Conservation (phyloP, 2,888 invertebrate genomes). For the Plagodis dolabraria region DNA sequence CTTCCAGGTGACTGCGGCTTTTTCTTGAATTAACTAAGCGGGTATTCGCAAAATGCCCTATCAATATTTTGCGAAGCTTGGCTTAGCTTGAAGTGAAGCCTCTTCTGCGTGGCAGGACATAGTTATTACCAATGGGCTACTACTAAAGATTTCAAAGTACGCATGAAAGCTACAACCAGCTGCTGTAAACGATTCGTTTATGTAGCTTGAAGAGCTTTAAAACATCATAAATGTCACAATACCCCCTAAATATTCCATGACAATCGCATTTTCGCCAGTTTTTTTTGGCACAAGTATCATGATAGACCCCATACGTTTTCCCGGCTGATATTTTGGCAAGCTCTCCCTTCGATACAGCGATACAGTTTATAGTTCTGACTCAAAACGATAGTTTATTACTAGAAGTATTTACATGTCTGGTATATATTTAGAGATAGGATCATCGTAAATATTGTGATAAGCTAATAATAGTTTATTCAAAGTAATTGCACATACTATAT, state of each 20-base stretch:
- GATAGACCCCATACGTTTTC: slow-evolving; percentile 27
- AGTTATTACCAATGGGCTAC: no score
- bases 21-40: no score
- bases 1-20: no score
- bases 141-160: no score
- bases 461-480: no score
- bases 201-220: not conserved
- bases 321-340: slow-evolving; percentile 37
- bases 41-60: no score
- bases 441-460: no score
- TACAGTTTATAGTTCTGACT: slow-evolving; percentile 31
- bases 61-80: no score
- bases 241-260: slow-evolving; percentile 12
- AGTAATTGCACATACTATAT: no score
- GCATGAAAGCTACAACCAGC: no score
- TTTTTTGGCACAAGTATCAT: slow-evolving; percentile 37
- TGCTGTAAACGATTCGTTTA: slow-evolving; percentile 31
- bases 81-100: no score
- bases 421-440: not conserved
- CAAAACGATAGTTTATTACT: slow-evolving; percentile 31
- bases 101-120: no score
- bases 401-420: slow-evolving; percentile 14
- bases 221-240: not conserved
- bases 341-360: slow-evolving; percentile 27
- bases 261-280: slow-evolving; percentile 23